A percentile compares a stretch with the other conserved stretches of the same genome.
These are phyloP conservation scores for Onthophagus sagittarius DNA, from an alignment of 2,888 invertebrate species.

Conservation along the genomic window DNA sequence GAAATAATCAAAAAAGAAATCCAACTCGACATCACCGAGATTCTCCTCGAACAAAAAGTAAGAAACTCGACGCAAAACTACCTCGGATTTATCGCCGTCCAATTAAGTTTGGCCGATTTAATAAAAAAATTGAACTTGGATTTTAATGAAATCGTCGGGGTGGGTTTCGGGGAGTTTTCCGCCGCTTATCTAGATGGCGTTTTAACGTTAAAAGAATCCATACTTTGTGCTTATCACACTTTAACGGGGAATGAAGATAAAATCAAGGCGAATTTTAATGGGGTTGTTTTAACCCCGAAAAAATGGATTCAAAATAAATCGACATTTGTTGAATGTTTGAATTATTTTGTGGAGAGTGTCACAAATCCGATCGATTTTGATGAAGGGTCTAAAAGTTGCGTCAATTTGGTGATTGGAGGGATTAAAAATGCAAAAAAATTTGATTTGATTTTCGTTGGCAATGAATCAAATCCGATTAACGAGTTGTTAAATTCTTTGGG, in stretches of 20 bases:
- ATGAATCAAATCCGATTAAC: not conserved
- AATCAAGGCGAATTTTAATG: not conserved
- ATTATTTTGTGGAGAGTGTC: not conserved
- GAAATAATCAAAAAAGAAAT: constrained; percentile 2
- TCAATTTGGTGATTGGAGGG: no score
- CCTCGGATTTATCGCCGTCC: constrained; percentile 54
- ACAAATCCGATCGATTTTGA: not conserved
- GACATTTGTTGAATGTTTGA: not conserved
- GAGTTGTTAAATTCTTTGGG: not conserved
- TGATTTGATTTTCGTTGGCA: no score
- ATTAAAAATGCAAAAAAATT: no score
- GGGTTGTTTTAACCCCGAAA: not conserved
- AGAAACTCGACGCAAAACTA: constrained; percentile 13
- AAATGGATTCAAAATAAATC: not conserved
- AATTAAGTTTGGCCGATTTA: constrained; percentile 48
- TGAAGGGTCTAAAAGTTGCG: not conserved
- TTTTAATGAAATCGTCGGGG: constrained; percentile 50
- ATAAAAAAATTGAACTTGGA: constrained; percentile 49
- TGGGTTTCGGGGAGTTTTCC: constrained; percentile 86
- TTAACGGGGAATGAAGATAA: not conserved
- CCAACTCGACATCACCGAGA: constrained; percentile 17
- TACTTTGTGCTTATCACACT: constrained; percentile 33
- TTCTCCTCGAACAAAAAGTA: not conserved
- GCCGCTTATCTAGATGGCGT: constrained; percentile 90
- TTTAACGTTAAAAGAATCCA: constrained; percentile 75